Percentiles rank a stretch among this genome's conserved stretches.
Evolutionary conservation across 2,113 vertebrate genomes (phyloP).

Genomic region (Passer montanus): DNA sequence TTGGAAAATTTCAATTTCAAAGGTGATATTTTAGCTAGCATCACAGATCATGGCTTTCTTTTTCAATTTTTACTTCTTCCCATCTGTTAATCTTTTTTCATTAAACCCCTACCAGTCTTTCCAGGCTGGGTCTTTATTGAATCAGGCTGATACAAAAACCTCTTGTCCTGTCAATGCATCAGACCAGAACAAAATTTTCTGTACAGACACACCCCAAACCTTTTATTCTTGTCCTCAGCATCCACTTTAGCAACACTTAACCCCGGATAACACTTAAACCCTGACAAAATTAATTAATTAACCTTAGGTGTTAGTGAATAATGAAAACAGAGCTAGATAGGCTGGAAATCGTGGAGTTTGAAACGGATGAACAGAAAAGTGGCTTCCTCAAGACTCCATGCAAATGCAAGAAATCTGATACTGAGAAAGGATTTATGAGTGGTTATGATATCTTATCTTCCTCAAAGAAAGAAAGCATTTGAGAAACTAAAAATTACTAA

Average conservation of each 20-base stretch:
- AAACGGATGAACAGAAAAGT: neutral
- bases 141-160: neutral
- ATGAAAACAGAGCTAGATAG: neutral
- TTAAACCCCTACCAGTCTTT: neutral
- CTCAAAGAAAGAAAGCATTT: neutral
- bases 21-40: neutral
- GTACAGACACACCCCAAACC: neutral
- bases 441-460: neutral
- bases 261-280: neutral
- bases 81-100: neutral
- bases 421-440: neutral
- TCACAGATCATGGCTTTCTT: neutral
- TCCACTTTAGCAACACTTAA: neutral
- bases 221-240: neutral
- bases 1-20: neutral
- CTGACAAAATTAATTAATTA: conserved; percentile 11
- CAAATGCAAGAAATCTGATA: neutral
- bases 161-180: neutral
- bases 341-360: neutral
- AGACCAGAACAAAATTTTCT: neutral
- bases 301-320: neutral
- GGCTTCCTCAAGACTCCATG: neutral
- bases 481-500: neutral
- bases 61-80: neutral
- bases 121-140: neutral